These are phyloP conservation scores for Myotis lucifugus DNA, from an alignment of 2,113 vertebrate genomes.

Conservation along the genomic window DNA sequence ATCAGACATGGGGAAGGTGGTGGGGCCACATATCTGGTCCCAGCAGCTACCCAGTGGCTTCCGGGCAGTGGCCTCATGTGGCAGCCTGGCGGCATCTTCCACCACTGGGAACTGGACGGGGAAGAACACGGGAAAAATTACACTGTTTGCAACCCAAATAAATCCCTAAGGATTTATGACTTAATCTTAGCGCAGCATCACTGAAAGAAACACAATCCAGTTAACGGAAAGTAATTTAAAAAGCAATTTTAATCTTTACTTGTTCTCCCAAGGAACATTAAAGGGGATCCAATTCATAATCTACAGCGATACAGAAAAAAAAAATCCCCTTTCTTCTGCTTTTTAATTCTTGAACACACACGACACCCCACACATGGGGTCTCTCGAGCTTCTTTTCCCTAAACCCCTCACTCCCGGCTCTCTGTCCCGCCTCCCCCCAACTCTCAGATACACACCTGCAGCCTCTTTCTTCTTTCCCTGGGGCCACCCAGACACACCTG, in stretches of 20 bases:
- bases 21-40: background rate
- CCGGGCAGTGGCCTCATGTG: constrained; percentile 18
- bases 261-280: constrained; percentile 70
- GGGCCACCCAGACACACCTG: background rate
- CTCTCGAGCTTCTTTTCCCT: background rate
- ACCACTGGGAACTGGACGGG: constrained; percentile 37
- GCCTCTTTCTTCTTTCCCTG: background rate
- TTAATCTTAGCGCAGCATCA: constrained; percentile 68
- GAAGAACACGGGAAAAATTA: constrained; percentile 56
- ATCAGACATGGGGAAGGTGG: background rate
- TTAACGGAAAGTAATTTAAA: constrained; percentile 79
- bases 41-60: constrained; percentile 32
- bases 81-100: background rate
- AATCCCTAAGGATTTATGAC: constrained; percentile 74
- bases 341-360: background rate
- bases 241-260: constrained; percentile 78
- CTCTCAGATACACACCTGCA: constrained; percentile 40
- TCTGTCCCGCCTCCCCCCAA: background rate
- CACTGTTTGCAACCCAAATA: constrained; percentile 60
- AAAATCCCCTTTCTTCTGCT: constrained; percentile 40
- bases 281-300: constrained; percentile 67
- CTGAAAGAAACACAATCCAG: constrained; percentile 72
- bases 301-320: constrained; percentile 45
- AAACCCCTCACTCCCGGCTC: background rate
- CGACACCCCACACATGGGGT: background rate